phyloP scores from a whole-genome alignment of 1,140 invertebrate species.

The Nephotettix cincticeps region DNA sequence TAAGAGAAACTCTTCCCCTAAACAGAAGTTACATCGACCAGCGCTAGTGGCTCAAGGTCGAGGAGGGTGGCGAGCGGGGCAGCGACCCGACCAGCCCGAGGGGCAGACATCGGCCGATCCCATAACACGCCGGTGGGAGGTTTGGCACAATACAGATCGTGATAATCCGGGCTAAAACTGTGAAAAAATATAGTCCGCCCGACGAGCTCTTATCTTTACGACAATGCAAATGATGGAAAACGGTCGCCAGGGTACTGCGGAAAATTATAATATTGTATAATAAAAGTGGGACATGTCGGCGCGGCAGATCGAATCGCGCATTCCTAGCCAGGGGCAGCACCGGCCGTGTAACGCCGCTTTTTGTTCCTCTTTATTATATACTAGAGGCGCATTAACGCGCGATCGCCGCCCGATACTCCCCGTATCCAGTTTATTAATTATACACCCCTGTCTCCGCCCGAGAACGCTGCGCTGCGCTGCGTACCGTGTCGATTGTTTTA shows the following conservation, averaged over 20 bases:
- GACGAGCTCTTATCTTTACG: conserved; percentile 15
- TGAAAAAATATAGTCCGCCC: conserved; percentile 14
- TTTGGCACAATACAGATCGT: background rate
- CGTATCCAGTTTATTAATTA: conserved; percentile 20
- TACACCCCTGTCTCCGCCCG: background rate
- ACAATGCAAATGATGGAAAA: conserved; percentile 24
- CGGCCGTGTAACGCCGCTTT: conserved; percentile 8
- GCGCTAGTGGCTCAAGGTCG: too few species aligned
- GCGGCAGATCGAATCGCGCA: conserved; percentile 13
- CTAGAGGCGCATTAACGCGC: conserved; percentile 10
- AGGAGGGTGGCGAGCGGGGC: background rate
- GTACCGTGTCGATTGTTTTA: too few species aligned
- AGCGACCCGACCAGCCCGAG: background rate
- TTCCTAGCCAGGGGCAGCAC: background rate
- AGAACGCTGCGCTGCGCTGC: too few species aligned
- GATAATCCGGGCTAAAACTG: conserved; percentile 16
- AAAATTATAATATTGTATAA: conserved; percentile 30
- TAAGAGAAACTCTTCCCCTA: too few species aligned
- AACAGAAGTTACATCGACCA: too few species aligned
- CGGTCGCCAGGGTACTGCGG: conserved; percentile 5
- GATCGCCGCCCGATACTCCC: conserved; percentile 6
- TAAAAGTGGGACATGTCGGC: conserved; percentile 23
- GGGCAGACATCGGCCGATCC: background rate
- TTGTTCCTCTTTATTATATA: conserved; percentile 18
- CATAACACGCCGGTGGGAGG: background rate